Evolutionary conservation across 1,140 invertebrate genomes (phyloP).

Genomic region (Hetaerina americana): DNA sequence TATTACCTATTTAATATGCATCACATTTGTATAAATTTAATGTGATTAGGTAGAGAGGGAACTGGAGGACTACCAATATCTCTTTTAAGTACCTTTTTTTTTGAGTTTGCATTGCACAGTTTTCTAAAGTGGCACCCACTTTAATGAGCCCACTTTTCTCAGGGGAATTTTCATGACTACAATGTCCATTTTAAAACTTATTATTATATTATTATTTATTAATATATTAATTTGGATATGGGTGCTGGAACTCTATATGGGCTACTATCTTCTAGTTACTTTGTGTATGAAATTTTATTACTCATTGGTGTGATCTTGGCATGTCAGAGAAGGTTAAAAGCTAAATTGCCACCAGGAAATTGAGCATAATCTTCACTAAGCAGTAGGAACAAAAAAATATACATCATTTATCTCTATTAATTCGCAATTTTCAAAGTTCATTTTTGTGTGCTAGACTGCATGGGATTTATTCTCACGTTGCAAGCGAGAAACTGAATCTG

Average conservation of each 20-base stretch:
- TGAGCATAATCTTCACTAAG: too few relatives aligned
- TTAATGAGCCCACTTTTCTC: background rate
- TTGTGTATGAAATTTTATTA: constrained; percentile 1
- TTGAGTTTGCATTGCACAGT: background rate
- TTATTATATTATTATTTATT: constrained; percentile 1
- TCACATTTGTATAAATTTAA: background rate
- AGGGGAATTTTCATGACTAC: background rate
- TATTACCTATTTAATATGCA: background rate
- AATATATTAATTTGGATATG: constrained; percentile 1
- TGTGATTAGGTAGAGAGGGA: background rate
- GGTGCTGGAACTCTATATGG: background rate
- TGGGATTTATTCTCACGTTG: too few relatives aligned
- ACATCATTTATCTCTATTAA: too few relatives aligned
- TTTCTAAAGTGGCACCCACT: background rate
- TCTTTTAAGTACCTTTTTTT: background rate
- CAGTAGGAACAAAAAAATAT: too few relatives aligned
- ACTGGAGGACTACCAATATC: background rate
- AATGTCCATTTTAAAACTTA: constrained; percentile 1
- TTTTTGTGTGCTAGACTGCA: too few relatives aligned
- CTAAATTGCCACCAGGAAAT: background rate
- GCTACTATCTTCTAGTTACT: background rate
- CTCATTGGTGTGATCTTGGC: background rate
- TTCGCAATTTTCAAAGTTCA: too few relatives aligned
- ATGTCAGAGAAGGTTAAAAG: background rate
- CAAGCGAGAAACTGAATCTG: too few relatives aligned